These are phyloP conservation scores for Caenorhabditis briggsae DNA, from an alignment of 1,140 invertebrate genomes.

Conservation along the genomic window DNA sequence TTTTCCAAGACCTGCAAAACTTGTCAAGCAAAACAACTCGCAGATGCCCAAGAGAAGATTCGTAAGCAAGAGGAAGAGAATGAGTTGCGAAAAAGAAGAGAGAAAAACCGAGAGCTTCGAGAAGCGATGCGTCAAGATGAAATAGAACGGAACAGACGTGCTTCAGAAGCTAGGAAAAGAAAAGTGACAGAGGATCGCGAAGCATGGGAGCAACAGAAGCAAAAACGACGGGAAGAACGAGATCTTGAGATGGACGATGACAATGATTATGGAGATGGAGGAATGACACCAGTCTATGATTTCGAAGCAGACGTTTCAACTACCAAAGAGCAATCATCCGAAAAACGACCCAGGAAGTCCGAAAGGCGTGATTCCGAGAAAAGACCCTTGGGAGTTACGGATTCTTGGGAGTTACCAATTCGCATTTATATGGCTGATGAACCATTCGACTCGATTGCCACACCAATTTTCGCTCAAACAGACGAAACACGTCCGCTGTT, in stretches of 20 bases:
- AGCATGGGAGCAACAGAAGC: constrained; percentile 17
- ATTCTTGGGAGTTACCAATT: constrained; percentile 9
- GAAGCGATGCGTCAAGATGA: constrained; percentile 14
- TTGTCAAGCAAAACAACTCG: constrained; percentile 27
- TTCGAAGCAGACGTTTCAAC: background rate
- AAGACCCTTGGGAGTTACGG: background rate
- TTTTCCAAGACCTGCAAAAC: constrained; percentile 39
- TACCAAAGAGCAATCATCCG: background rate
- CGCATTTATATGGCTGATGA: constrained; percentile 23
- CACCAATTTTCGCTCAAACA: constrained; percentile 16
- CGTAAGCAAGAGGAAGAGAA: constrained; percentile 31
- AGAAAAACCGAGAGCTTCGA: constrained; percentile 20
- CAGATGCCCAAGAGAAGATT: constrained; percentile 13
- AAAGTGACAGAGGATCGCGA: constrained; percentile 17
- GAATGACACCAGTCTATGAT: background rate
- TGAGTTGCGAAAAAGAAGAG: background rate
- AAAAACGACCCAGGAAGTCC: background rate
- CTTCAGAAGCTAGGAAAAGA: background rate
- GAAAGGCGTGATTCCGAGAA: background rate
- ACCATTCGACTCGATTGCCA: constrained; percentile 15
- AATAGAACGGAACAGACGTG: constrained; percentile 9
- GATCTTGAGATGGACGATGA: constrained; percentile 18
- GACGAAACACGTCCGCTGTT: constrained; percentile 5
- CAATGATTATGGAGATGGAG: constrained; percentile 5
- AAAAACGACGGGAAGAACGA: constrained; percentile 22